Base-by-base conservation (phyloP, 2,113 vertebrate species). In the Sturnus vulgaris region DNA sequence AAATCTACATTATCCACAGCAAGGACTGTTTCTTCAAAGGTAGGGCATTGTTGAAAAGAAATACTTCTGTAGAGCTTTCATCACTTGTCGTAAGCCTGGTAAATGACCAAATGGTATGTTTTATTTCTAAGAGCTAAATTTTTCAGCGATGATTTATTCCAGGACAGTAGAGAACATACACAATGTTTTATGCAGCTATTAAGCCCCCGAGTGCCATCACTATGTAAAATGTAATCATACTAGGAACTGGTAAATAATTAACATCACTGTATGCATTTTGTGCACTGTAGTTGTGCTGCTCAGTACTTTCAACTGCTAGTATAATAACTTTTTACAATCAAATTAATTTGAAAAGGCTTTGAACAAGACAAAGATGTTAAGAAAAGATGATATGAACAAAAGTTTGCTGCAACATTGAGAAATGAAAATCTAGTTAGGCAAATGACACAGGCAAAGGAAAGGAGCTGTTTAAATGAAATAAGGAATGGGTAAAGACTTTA, bases 21-120 rank as follows among this genome's bases (percentile, higher is more conserved):
- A 99, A 99, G 97, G 98, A 98, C 95, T 99, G 99, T 82, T 99
- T 99, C 98, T 99, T 99, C 97, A 99, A 98, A 99, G 99, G 99
- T 99, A 98, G 92, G 94, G 13, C 14, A 0, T n/a, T 25, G 28
- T 82, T 60, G 64, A 17, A 82, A 75, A 73, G 42, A 75, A 66
- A 59, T 70, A 25, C 40, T 86, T 80, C 4, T 37, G 59, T 3
- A n/a, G 72, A 65, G 44, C 66, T 70, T 55, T 21, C 69, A 7
- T 69, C 35, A 1, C 68, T 46, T 8, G 2, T 44, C 11, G 0
- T 78, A 44, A 49, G 50, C 59, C 52, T 46, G 68, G 81, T 66
- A 57, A 86, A 68, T 40, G 64, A 39, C 60, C 9, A 30, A 72
- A 49, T 2, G 18, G 13, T 49, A 7, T 68, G 49, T 65, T 87